Evolutionary conservation across 53 echinoderm and acorn worm genomes (phyloP).

Genomic region (Stichopus horrens): DNA sequence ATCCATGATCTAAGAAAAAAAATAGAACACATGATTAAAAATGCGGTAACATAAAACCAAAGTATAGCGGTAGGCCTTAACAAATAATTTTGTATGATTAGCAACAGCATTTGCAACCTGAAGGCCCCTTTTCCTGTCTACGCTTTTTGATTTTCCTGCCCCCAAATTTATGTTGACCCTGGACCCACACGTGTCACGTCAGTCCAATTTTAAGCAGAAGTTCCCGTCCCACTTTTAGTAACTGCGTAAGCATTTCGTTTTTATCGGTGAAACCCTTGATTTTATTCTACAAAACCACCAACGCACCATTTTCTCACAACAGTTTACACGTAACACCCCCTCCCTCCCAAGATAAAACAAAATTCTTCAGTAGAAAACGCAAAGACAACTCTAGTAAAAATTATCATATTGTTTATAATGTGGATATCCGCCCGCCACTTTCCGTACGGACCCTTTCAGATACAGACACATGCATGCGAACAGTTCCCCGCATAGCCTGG

Average conservation of each 20-base stretch:
- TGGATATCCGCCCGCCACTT: no score
- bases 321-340: not conserved
- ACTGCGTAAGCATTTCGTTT: conserved; percentile 16
- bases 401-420: no score
- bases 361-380: not conserved
- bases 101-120: not conserved
- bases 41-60: not conserved
- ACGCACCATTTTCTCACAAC: conserved; percentile 13
- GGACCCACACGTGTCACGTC: not conserved
- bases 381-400: not conserved
- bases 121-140: not conserved
- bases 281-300: conserved; percentile 10
- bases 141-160: not conserved
- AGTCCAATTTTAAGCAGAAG: conserved; percentile 11
- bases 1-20: conserved; percentile 29
- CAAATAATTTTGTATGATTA: conserved; percentile 1
- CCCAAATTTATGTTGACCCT: not conserved
- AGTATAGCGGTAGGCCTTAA: not conserved
- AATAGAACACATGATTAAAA: not conserved
- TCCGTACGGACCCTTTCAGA: no score
- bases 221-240: conserved; percentile 15
- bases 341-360: not conserved
- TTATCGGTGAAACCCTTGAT: conserved; percentile 1
- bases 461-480: no score
- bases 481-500: no score